Evolutionary conservation across 2,888 invertebrate species (phyloP).

Genomic region (Maniola hyperantus): DNA sequence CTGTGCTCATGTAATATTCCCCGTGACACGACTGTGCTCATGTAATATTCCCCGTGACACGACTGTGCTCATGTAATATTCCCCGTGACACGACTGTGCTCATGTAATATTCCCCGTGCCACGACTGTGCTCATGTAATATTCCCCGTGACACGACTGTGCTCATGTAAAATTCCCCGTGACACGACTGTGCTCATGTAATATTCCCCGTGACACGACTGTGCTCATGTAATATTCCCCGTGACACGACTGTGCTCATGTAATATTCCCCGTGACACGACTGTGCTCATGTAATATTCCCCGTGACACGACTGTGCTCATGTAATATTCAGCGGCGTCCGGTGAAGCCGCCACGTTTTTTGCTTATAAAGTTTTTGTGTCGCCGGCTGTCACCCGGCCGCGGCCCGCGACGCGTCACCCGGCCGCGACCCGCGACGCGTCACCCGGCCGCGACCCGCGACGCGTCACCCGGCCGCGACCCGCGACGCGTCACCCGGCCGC

Average conservation of each 20-base stretch:
- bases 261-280: too few relatives aligned
- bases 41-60: background rate
- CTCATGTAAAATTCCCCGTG: background rate
- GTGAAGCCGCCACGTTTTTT: background rate
- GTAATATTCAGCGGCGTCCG: background rate
- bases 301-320: background rate
- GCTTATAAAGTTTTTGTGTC: background rate
- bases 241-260: background rate
- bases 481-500: too few relatives aligned
- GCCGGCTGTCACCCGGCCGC: background rate
- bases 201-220: too few relatives aligned
- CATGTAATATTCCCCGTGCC: background rate
- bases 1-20: background rate
- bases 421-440: too few relatives aligned
- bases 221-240: background rate
- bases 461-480: too few relatives aligned
- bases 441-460: too few relatives aligned
- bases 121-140: background rate
- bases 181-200: background rate
- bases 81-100: too few relatives aligned
- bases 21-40: background rate
- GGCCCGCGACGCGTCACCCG: too few relatives aligned
- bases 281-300: background rate
- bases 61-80: background rate
- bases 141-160: too few relatives aligned